Evolutionary conservation across 2,888 invertebrate species (phyloP).

Genomic region (Oxycera nigricornis): DNA sequence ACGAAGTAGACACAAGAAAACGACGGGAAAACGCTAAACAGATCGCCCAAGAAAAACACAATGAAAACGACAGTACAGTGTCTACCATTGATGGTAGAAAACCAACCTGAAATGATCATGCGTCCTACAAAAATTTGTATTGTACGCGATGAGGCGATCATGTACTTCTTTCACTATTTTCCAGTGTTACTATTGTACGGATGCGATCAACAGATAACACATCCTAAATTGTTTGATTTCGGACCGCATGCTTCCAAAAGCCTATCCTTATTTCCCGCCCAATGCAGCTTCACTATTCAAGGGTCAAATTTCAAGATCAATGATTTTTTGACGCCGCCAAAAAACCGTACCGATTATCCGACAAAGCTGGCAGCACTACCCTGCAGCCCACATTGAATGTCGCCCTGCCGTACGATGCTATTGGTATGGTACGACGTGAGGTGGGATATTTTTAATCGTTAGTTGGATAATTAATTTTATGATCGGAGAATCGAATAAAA

Average conservation of each 20-base stretch:
- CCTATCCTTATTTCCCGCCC: too few species aligned
- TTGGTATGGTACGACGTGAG: background rate
- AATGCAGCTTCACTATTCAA: too few species aligned
- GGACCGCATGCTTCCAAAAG: too few species aligned
- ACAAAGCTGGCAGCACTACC: too few species aligned
- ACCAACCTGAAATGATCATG: background rate
- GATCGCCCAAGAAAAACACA: background rate
- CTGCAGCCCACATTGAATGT: background rate
- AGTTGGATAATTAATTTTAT: slow-evolving; percentile 27
- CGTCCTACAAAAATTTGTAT: slow-evolving; percentile 10
- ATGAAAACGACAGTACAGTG: background rate
- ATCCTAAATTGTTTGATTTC: too few species aligned
- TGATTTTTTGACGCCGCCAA: too few species aligned
- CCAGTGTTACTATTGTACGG: background rate
- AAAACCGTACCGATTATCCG: too few species aligned
- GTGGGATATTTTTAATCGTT: slow-evolving; percentile 22
- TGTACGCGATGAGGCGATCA: background rate
- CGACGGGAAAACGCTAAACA: background rate
- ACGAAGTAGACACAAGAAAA: background rate
- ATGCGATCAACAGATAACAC: too few species aligned
- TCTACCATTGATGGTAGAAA: background rate
- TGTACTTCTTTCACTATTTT: background rate
- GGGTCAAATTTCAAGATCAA: too few species aligned
- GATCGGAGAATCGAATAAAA: slow-evolving; percentile 26
- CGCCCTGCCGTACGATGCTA: background rate